Base-by-base conservation (phyloP, 2,888 invertebrate species). In the Drosophila subsilvestris region DNA sequence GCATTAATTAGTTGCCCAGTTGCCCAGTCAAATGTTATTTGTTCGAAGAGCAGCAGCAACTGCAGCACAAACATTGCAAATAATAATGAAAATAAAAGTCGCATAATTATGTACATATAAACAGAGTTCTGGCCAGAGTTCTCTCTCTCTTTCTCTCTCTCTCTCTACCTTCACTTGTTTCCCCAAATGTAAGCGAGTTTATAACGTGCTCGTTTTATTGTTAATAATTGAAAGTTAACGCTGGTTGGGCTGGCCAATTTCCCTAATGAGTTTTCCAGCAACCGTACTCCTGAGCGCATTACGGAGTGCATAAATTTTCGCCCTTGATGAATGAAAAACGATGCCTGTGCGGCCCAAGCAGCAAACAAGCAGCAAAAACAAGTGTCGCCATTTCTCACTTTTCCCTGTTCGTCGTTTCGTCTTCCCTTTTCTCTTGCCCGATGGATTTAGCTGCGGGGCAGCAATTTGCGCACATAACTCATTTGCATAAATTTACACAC, bases 401-500 rank as follows among this genome's bases (percentile, higher is more conserved):
- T 76, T 66, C 66, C 75, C 70, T 69, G 57, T 54, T 48, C 44
- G 50, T 5, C 29, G 27, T 8, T 5, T 42, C 10, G 14, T n/a
- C 17, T 54, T 2, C 18, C 7, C 18, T 20, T n/a, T 6, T 67
- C 29, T 37, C 37, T 22, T 44, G 20, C 12, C 29, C 29, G 27
- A 27, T 37, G 45, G 58, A 56, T 59, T 63, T 48, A 6, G 47
- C 25, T 70, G 65, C 44, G 79, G 78, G 85, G 80, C 81, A 84
- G 81, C 81, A 86, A 86, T 86, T 86, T 84, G 87, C 75, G 78
- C 78, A 84, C 87, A 86, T 88, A 86, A 86, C 87, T 86, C 88
- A 86, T 86, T 86, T 86, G 78, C 88, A 86, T 86, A 86, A 88
- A 86, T 86, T 86, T 86, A 78, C 87, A 86, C 77, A 86, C 79